Evolutionary conservation across 2,888 invertebrate genomes (phyloP).

Genomic region (Heliconius erato): DNA sequence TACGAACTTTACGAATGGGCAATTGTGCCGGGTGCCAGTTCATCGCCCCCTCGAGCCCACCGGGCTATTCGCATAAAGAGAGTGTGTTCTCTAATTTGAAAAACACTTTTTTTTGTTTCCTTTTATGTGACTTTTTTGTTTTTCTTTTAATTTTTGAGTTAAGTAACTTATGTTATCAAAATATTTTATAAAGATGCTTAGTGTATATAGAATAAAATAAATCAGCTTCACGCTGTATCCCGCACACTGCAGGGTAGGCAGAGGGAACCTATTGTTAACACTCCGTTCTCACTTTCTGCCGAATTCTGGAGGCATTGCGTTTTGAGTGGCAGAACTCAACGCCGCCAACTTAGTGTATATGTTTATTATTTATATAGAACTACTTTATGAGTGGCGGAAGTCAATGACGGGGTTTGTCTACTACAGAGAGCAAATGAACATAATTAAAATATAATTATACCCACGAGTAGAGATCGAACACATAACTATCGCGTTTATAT

Average conservation of each 20-base stretch:
- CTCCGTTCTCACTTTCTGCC: no score
- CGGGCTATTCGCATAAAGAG: conserved; percentile 57
- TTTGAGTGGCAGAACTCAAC: no score
- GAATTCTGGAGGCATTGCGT: no score
- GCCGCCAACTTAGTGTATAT: not conserved
- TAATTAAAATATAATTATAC: no score
- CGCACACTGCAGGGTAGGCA: no score
- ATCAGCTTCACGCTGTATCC: no score
- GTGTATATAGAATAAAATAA: not conserved
- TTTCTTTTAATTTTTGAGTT: not conserved
- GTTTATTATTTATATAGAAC: not conserved
- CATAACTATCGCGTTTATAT: no score
- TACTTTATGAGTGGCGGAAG: no score
- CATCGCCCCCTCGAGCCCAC: conserved; percentile 68
- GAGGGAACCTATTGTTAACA: no score
- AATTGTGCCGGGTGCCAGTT: conserved; percentile 61
- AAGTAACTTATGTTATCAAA: not conserved
- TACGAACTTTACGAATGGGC: conserved; percentile 69
- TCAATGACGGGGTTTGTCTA: no score
- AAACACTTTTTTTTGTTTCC: conserved; percentile 49
- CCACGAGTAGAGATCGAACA: no score
- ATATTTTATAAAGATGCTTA: not conserved
- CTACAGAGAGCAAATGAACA: no score
- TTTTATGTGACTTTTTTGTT: conserved; percentile 46
- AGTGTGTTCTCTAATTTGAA: conserved; percentile 57